A percentile compares a stretch with the other conserved stretches of the same genome.
These are phyloP conservation scores for Leptobrachium leishanense DNA, from an alignment of 2,113 vertebrate species.

Conservation along the genomic window DNA sequence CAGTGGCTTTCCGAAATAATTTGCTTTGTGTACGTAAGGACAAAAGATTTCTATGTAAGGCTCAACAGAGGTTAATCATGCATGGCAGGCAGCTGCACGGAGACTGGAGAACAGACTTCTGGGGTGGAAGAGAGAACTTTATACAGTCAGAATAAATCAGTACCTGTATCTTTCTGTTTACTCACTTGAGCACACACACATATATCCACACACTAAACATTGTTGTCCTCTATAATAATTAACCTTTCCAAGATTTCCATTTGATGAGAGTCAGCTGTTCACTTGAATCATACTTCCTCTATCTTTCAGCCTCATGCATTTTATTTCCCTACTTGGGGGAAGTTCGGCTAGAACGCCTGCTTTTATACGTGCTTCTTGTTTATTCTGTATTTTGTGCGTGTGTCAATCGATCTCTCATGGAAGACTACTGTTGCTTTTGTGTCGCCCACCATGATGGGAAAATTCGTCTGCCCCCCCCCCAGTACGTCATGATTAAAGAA, in stretches of 20 bases:
- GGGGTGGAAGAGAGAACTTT: slow-evolving; percentile 60
- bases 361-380: too few relatives aligned
- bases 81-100: slow-evolving; percentile 80
- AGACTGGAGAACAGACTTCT: slow-evolving; percentile 69
- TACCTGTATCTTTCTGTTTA: slow-evolving; percentile 64
- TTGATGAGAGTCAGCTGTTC: slow-evolving; percentile 24
- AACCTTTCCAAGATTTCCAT: slow-evolving; percentile 36
- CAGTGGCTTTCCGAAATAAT: slow-evolving; percentile 94
- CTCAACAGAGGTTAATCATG: slow-evolving; percentile 91
- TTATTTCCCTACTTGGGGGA: slow-evolving; percentile 16
- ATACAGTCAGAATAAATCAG: slow-evolving; percentile 65
- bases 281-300: slow-evolving; percentile 34
- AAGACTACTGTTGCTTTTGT: too few relatives aligned
- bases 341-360: not conserved
- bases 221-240: slow-evolving; percentile 34
- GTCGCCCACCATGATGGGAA: too few relatives aligned
- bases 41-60: slow-evolving; percentile 87
- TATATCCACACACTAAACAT: slow-evolving; percentile 12
- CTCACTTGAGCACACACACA: slow-evolving; percentile 17
- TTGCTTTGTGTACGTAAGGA: slow-evolving; percentile 96
- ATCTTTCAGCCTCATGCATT: slow-evolving; percentile 6
- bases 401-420: not conserved
- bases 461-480: too few relatives aligned
- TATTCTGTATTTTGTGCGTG: not conserved
- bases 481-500: too few relatives aligned